A percentile compares a stretch with the other conserved stretches of the same genome.
phyloP scores from a whole-genome alignment of 1,140 invertebrate species.

The Caenorhabditis briggsae region DNA sequence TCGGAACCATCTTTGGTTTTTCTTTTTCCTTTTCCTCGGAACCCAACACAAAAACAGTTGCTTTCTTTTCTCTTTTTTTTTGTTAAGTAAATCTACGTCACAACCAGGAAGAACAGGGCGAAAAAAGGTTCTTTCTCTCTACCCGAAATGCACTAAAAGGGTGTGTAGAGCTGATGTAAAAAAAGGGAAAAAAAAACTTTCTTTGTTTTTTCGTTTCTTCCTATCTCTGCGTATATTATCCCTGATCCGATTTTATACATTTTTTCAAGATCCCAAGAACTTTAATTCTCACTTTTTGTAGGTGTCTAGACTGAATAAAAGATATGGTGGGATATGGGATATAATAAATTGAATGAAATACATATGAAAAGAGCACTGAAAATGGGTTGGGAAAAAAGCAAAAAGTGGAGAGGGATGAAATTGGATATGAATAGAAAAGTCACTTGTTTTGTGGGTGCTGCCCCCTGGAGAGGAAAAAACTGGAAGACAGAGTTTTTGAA shows the following conservation, averaged over 20 bases:
- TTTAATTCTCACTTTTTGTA: background rate
- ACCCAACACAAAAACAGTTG: background rate
- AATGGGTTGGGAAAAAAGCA: background rate
- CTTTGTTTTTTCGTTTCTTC: background rate
- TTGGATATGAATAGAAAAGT: slow-evolving; percentile 51
- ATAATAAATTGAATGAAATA: slow-evolving; percentile 38
- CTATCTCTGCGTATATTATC: background rate
- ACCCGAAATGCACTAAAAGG: background rate
- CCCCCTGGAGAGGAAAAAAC: no score
- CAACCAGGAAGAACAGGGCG: background rate
- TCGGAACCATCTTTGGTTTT: no score
- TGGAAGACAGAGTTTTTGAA: no score
- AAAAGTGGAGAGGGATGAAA: slow-evolving; percentile 17
- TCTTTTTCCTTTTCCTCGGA: background rate
- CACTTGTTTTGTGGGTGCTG: background rate
- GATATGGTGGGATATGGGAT: background rate
- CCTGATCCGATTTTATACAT: background rate
- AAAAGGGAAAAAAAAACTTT: slow-evolving; percentile 10
- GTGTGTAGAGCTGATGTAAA: background rate
- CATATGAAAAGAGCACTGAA: background rate
- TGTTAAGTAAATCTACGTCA: slow-evolving; percentile 18
- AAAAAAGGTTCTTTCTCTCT: background rate
- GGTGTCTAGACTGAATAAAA: slow-evolving; percentile 5
- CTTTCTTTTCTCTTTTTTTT: no score
- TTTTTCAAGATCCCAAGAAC: background rate